phyloP scores from a whole-genome alignment of 2,797 vertebrate species.

The Arctocebus calabarensis region DNA sequence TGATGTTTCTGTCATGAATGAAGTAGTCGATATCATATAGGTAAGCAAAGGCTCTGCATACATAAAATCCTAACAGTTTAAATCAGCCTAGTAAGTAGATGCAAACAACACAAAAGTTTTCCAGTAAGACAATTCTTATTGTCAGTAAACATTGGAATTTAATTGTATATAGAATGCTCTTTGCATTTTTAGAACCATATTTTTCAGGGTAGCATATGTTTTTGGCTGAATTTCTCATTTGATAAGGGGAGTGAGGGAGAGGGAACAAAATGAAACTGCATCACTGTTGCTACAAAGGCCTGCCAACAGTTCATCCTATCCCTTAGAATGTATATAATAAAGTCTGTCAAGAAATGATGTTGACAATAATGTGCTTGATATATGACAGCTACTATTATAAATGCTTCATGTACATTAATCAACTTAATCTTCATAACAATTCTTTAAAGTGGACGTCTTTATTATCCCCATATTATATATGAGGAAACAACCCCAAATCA shows the following conservation, averaged over 20 bases:
- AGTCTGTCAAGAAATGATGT: not conserved
- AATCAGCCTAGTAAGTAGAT: not conserved
- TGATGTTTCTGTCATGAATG: constrained; percentile 27
- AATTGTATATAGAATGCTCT: not conserved
- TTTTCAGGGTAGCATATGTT: not conserved
- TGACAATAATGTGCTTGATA: constrained; percentile 11
- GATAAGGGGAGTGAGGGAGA: not conserved
- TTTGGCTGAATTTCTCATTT: constrained; percentile 53
- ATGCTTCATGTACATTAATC: constrained; percentile 11
- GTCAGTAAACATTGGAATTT: constrained; percentile 48
- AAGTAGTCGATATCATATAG: not conserved
- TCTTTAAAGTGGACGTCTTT: not conserved
- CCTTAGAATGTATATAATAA: not conserved
- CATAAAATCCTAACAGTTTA: not conserved
- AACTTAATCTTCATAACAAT: constrained; percentile 20
- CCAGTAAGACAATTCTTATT: constrained; percentile 36
- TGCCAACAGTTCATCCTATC: not conserved
- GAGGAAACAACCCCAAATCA: constrained; percentile 17
- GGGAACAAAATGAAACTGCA: constrained; percentile 1
- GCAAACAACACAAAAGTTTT: not conserved
- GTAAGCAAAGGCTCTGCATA: not conserved
- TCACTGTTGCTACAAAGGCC: not conserved
- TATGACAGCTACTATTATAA: not conserved
- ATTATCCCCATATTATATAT: not conserved
- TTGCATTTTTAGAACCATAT: constrained; percentile 43